A percentile compares a stretch with the other conserved stretches of the same genome.
Conservation (phyloP, 2,888 invertebrate genomes). For the Xestia ashworthii region DNA sequence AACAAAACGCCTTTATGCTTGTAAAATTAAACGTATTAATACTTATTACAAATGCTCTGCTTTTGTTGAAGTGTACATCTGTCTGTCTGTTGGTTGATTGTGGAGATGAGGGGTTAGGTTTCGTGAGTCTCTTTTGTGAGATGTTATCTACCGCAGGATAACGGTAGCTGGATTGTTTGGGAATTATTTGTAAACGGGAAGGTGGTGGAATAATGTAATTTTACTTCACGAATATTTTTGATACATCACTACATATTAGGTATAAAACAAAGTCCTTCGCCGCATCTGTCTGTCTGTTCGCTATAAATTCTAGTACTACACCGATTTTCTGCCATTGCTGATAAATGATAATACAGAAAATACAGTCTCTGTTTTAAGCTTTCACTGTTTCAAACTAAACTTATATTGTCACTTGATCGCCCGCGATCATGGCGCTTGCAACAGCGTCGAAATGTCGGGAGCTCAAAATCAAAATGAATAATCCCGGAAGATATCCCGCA, state of each 20-base stretch:
- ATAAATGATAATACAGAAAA: too few relatives aligned
- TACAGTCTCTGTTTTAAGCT: neutral
- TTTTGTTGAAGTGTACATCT: conserved; percentile 86
- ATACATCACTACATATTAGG: neutral
- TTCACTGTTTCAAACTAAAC: too few relatives aligned
- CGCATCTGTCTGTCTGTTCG: too few relatives aligned
- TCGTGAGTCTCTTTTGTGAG: conserved; percentile 75
- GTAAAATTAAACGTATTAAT: conserved; percentile 84
- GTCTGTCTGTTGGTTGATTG: conserved; percentile 76
- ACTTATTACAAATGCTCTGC: conserved; percentile 78
- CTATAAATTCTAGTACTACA: too few relatives aligned
- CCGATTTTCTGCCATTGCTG: too few relatives aligned
- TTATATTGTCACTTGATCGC: too few relatives aligned
- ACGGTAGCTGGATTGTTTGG: conserved; percentile 45
- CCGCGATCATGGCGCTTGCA: too few relatives aligned
- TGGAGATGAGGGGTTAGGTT: conserved; percentile 85
- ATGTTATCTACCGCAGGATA: conserved; percentile 66
- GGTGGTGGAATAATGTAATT: neutral
- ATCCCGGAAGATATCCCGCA: too few relatives aligned
- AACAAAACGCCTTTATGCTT: conserved; percentile 77
- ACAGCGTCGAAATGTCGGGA: too few relatives aligned
- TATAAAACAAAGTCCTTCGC: too few relatives aligned
- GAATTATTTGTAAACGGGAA: neutral
- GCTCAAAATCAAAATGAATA: too few relatives aligned
- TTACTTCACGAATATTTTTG: neutral